Base-by-base conservation (phyloP, 2,797 vertebrate genomes). In the Sparidentex hasta region DNA sequence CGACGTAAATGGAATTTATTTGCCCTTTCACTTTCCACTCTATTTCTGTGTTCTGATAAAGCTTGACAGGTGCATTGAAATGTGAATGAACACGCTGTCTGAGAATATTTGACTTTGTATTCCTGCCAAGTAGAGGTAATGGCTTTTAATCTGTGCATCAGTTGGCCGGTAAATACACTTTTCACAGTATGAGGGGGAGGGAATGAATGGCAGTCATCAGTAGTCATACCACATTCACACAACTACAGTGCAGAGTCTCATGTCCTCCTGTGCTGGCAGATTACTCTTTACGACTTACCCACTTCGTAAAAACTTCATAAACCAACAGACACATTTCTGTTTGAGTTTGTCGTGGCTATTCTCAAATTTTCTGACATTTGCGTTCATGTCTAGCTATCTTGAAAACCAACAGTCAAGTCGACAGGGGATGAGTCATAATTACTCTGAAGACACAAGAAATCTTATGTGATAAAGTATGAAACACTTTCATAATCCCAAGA, bases 111-210 rank as follows among this genome's bases (percentile, higher is more conserved):
- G 43, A 71, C 21, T 88, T 91, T 88, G 71, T 85, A 27, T 73
- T 80, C 79, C 88, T 82, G 82, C 81, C 85, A 81, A 78, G 75
- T 72, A 58, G 63, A 85, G 81, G 80, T 85, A 92, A 90, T 90
- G 83, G 87, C 80, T 87, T 89, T 90, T 91, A 89, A 92, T 93
- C 87, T 83, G 86, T 80, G 83, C 84, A 88, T 92, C 87, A 85
- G 86, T 88, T 81, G 70, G 64, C 47, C 29, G 64, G 82, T 85
- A 79, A 93, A 90, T 72, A 85, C 79, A 69, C 76, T 88, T 88
- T 71, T 78, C 82, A 70, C 74, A 75, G 58, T 70, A 17, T 66
- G 67, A 75, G 78, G 77, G 62, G 71, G 64, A 71, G 64, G 69
- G 65, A 80, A 74, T 84, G 59, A 82, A 80, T 46, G 51, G 50